Conservation (phyloP, 2,888 invertebrate genomes). For the Yponomeuta sedellus region DNA sequence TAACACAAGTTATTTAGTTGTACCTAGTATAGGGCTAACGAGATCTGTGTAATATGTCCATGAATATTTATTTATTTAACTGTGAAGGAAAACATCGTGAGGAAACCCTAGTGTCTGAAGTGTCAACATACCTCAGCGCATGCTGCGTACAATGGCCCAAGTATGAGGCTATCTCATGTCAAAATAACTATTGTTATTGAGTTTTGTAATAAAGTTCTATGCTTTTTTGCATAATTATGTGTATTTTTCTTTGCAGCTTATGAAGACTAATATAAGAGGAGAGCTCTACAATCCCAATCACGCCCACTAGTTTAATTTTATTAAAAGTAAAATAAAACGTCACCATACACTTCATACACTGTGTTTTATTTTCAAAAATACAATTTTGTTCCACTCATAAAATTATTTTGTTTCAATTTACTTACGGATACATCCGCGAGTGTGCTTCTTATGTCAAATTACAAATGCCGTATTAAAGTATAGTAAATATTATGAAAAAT, state of each 20-base stretch:
- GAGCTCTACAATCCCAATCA: slow-evolving; percentile 51
- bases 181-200: no score
- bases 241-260: slow-evolving; percentile 44
- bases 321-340: slow-evolving; percentile 29
- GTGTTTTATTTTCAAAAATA: background rate
- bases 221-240: slow-evolving; percentile 13
- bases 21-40: no score
- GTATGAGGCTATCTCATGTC: no score
- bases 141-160: no score
- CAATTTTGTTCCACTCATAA: slow-evolving; percentile 23
- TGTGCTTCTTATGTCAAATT: no score
- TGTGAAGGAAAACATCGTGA: no score
- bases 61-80: no score
- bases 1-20: no score
- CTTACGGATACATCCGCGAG: background rate
- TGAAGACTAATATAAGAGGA: slow-evolving; percentile 63
- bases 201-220: background rate
- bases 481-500: no score
- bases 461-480: background rate
- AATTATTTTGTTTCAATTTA: background rate
- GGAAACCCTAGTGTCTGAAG: no score
- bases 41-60: no score
- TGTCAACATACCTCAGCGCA: no score
- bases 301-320: slow-evolving; percentile 12
- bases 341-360: background rate